phyloP scores from a whole-genome alignment of 2,888 invertebrate species.

The Noctua pronuba region DNA sequence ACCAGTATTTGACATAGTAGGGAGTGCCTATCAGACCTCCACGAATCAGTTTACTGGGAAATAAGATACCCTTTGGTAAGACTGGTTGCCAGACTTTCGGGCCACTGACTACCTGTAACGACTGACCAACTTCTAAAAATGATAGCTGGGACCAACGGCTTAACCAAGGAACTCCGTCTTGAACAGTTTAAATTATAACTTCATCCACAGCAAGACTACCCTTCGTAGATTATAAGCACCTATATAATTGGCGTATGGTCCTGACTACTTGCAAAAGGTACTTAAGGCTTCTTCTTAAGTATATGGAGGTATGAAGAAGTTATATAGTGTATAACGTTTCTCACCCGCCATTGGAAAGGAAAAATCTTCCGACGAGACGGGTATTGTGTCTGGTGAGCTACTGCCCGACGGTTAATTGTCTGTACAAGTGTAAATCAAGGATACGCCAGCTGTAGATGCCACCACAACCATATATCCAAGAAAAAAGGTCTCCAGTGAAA shows the following conservation, averaged over 20 bases:
- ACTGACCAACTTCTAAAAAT: not conserved
- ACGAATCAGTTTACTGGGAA: not conserved
- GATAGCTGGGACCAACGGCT: not conserved
- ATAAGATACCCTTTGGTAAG: not conserved
- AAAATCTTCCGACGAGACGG: not conserved
- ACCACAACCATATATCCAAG: constrained; percentile 1
- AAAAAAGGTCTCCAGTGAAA: constrained; percentile 25
- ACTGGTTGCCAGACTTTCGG: not conserved
- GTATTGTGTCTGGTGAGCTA: not conserved
- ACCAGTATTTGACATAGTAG: not conserved
- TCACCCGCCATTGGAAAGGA: not conserved
- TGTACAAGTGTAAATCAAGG: not conserved
- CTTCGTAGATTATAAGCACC: not conserved
- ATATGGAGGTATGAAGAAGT: not conserved
- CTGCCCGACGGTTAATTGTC: not conserved
- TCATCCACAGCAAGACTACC: not conserved
- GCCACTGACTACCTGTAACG: not conserved
- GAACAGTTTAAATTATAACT: not conserved
- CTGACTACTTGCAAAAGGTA: not conserved
- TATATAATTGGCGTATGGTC: not conserved
- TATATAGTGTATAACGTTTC: not conserved
- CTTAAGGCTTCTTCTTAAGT: not conserved
- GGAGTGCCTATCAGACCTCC: no score
- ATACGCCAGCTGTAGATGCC: not conserved
- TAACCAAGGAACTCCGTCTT: not conserved